phyloP scores from a whole-genome alignment of 2,113 vertebrate species.

The Pithys albifrons region DNA sequence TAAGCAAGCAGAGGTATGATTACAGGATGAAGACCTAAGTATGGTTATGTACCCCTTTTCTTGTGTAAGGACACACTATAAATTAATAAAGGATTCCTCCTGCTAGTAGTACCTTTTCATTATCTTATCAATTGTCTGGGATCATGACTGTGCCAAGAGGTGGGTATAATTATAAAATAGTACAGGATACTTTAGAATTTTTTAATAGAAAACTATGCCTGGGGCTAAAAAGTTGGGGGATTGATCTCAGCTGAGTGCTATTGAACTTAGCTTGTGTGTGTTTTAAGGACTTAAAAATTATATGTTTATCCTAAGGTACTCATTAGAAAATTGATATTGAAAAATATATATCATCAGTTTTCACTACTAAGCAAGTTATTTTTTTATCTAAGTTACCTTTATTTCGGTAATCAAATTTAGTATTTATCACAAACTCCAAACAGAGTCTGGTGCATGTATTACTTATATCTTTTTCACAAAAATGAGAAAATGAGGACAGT shows the following conservation, averaged over 20 bases:
- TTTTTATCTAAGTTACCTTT: background rate
- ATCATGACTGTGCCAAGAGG: background rate
- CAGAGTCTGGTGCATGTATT: background rate
- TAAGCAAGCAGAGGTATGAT: background rate
- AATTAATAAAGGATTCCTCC: background rate
- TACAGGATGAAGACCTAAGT: background rate
- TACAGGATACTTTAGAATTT: background rate
- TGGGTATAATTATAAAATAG: background rate
- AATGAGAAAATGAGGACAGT: fast-evolving
- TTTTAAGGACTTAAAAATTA: background rate
- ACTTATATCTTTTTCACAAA: background rate
- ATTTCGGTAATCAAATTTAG: background rate
- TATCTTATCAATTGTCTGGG: background rate
- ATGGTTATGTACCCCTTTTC: background rate
- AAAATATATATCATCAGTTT: background rate
- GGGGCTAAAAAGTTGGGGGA: background rate
- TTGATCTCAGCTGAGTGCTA: background rate
- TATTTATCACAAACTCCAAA: background rate
- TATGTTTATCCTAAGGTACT: background rate
- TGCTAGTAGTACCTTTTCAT: background rate
- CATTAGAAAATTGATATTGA: background rate
- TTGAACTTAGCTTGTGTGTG: background rate
- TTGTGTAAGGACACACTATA: background rate
- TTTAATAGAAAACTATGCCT: background rate
- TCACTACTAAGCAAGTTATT: background rate